Percentiles rank a stretch among this genome's conserved stretches.
These are phyloP conservation scores for Bradypodion ventrale DNA, from an alignment of 2,797 vertebrate species.

Conservation along the genomic window DNA sequence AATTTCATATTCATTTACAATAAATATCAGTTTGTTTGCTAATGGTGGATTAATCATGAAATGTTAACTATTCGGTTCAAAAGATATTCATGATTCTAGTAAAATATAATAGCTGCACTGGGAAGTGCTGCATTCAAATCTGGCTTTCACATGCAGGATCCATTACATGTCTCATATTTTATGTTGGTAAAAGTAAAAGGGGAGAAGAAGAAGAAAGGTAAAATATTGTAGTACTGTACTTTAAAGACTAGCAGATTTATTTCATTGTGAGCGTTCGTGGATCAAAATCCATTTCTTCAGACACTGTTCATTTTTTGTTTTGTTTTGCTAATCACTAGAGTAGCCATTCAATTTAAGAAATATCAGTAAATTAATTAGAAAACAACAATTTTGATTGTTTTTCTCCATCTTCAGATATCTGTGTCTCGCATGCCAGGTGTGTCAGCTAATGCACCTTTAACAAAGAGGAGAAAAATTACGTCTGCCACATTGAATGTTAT, in stretches of 20 bases:
- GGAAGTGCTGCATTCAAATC: no score
- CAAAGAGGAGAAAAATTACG: background rate
- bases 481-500: conserved; percentile 45
- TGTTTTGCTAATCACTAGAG: background rate
- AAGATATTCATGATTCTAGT: background rate
- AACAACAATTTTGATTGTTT: background rate
- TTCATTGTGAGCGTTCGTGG: no score
- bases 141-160: background rate
- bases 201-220: no score
- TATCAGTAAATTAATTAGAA: background rate
- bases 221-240: no score
- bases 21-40: background rate
- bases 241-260: no score
- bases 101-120: background rate
- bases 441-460: background rate
- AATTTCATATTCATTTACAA: background rate
- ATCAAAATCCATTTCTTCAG: no score
- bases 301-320: background rate
- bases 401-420: background rate
- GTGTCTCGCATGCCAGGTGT: background rate
- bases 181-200: background rate
- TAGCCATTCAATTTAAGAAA: background rate
- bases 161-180: background rate
- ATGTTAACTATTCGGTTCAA: no score
- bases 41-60: background rate